phyloP scores from a whole-genome alignment of 2,888 invertebrate genomes.

The Steinernema carpocapsae region DNA sequence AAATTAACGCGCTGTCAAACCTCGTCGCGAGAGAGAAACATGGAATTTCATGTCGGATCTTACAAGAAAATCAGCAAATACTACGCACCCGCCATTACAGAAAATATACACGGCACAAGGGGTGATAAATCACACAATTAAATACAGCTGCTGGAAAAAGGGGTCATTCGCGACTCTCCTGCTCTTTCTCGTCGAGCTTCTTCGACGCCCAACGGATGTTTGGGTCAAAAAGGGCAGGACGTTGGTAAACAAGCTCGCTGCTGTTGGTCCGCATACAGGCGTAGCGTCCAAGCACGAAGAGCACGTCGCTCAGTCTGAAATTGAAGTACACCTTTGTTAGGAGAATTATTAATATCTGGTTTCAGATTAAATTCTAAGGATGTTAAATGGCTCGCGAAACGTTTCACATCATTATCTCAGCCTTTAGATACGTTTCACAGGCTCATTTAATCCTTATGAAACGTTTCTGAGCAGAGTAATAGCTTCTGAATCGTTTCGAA shows the following conservation, averaged over 20 bases:
- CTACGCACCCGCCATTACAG: conserved; percentile 14
- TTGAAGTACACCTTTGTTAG: not conserved
- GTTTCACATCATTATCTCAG: too few species aligned
- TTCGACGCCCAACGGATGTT: conserved; percentile 29
- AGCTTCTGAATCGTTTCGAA: too few species aligned
- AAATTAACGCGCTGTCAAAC: too few species aligned
- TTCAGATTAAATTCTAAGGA: too few species aligned
- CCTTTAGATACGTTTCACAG: too few species aligned
- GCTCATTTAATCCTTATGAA: too few species aligned
- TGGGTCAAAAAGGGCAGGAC: conserved; percentile 16
- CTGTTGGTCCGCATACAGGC: conserved; percentile 51
- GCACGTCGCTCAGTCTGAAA: conserved; percentile 57
- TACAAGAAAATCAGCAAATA: not conserved
- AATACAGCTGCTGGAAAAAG: not conserved
- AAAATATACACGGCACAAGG: not conserved
- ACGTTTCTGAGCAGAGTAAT: too few species aligned
- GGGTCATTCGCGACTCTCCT: not conserved
- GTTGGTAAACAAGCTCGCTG: conserved; percentile 30
- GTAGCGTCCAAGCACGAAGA: conserved; percentile 61
- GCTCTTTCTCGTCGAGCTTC: conserved; percentile 26
- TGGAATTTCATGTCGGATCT: not conserved
- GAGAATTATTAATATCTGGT: too few species aligned
- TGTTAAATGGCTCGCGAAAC: too few species aligned
- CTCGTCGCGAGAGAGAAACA: too few species aligned
- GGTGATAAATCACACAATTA: not conserved